Evolutionary conservation across 2,888 invertebrate genomes (phyloP), one percentile per base, ranked within the genome.

Genomic region (Athetis lepigone): DNA sequence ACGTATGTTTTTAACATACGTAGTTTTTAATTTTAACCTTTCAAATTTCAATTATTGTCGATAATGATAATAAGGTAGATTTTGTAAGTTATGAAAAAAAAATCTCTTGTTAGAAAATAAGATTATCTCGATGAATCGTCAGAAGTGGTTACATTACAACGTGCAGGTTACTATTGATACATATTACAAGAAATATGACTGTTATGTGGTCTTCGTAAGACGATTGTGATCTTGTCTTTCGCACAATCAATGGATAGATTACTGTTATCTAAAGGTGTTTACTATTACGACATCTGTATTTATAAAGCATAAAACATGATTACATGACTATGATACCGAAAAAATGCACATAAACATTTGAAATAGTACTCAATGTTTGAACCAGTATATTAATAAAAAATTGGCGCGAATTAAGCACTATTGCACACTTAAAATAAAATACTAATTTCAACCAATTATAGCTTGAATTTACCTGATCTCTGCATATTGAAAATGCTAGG

Each of bases 401-500:
- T 74, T 80, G 79, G 80, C 79, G 79, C 79, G 89, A 91, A 83
- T 77, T 77, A 60, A 63, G 63, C 70, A 18, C 59, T 25, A 23
- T 46, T 33, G 16, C 27, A 37, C 51, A 21, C 6, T 18, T 23
- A 55, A 36, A 61, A 4, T 23, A 11, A 19, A 23, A 39, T 47
- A 47, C 19, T 43, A 1, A 43, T 43, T 46, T 6, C 1, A 39
- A 52, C 58, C 81, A 57, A 63, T 74, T 55, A 54, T 52, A 66
- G 27, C 27, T 75, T 57, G 46, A 62, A 69, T 64, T 87, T 92
- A 94, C 94, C 94, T 91, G 94, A 94, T 93, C 94, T 92, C 91
- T 94, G 94, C 94, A 94, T 94, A 84, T 72, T 93, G 88, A 79
- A 81, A 86, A 80, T 83, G 75, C 81, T 85, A 68, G 61, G 72